Conservation (phyloP, 2,797 vertebrate genomes). For the Neomorphus geoffroyi region DNA sequence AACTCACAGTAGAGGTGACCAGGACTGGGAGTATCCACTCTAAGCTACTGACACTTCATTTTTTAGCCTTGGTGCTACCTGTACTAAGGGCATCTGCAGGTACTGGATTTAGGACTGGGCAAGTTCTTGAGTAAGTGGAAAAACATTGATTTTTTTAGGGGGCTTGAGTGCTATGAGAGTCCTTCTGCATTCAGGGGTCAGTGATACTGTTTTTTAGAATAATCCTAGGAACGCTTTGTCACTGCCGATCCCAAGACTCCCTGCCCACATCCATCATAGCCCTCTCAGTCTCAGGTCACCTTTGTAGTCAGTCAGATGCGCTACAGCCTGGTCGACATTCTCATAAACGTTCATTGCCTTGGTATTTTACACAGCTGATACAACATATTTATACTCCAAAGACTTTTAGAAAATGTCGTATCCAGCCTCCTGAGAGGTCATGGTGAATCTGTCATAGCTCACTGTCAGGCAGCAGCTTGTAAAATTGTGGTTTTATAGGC, state of each 20-base stretch:
- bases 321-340: background rate
- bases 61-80: background rate
- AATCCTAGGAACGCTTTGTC: background rate
- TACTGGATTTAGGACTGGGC: background rate
- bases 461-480: constrained; percentile 43
- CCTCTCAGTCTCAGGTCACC: background rate
- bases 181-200: background rate
- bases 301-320: background rate
- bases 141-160: background rate
- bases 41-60: background rate
- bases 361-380: constrained; percentile 28
- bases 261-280: background rate
- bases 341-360: background rate
- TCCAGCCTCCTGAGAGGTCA: background rate
- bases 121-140: background rate
- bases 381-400: background rate
- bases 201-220: background rate
- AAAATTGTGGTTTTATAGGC: constrained; percentile 48
- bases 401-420: background rate
- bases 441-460: constrained; percentile 27
- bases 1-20: accelerated
- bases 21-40: background rate
- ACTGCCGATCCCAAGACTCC: background rate
- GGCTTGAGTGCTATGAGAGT: background rate
- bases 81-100: background rate